These are phyloP conservation scores for Sthenelais limicola DNA, from an alignment of 2,888 invertebrate genomes.

Conservation along the genomic window DNA sequence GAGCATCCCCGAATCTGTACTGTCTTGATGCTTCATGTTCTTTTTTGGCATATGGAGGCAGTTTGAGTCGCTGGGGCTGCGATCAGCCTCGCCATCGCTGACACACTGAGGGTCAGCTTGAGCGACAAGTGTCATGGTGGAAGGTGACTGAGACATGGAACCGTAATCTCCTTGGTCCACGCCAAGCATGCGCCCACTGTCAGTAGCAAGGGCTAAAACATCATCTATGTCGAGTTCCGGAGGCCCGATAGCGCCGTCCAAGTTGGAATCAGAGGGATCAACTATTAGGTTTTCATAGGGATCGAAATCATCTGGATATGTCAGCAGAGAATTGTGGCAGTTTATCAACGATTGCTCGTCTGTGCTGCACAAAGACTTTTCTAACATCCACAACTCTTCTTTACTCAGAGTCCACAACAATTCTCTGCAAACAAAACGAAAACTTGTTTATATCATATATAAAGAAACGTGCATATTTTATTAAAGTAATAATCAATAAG, in stretches of 20 bases:
- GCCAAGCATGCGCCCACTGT: not conserved
- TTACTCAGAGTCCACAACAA: constrained; percentile 89
- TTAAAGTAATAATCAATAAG: no score
- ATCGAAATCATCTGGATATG: constrained; percentile 22
- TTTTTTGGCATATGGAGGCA: constrained; percentile 2
- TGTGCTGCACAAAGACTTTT: constrained; percentile 90
- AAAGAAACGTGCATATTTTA: no score
- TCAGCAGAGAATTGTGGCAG: not conserved
- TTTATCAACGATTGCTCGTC: constrained; percentile 46
- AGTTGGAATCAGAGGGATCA: not conserved
- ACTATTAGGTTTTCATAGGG: constrained; percentile 17
- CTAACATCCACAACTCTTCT: constrained; percentile 87
- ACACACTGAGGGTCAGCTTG: constrained; percentile 5
- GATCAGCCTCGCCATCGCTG: constrained; percentile 6
- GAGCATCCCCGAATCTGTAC: constrained; percentile 65
- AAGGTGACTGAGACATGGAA: constrained; percentile 51
- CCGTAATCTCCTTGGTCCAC: constrained; percentile 22
- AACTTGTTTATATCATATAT: not conserved
- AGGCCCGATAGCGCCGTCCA: constrained; percentile 20
- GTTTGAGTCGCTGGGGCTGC: not conserved
- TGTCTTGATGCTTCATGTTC: constrained; percentile 53
- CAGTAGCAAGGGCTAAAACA: constrained; percentile 17
- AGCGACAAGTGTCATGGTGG: constrained; percentile 49
- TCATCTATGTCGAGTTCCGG: constrained; percentile 12
- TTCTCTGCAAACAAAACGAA: constrained; percentile 76